Evolutionary conservation across 2,797 vertebrate species (phyloP).

Genomic region (Tenualosa ilisha): DNA sequence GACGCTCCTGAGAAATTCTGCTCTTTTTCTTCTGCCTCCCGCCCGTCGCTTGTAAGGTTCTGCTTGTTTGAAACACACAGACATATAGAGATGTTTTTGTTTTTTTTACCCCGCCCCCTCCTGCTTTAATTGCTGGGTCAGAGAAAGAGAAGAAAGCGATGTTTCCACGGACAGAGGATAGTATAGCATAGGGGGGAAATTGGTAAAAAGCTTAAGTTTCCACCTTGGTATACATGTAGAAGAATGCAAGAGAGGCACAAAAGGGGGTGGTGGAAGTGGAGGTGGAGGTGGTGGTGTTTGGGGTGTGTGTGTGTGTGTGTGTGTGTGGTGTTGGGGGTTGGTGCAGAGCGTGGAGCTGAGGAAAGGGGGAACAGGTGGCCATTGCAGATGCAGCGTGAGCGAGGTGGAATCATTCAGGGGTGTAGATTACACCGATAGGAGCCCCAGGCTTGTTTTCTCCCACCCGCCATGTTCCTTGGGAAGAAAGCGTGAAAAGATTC

Average conservation of each 20-base stretch:
- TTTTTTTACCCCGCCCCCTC: constrained; percentile 33
- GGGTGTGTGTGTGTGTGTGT: background rate
- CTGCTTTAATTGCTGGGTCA: constrained; percentile 52
- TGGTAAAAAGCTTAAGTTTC: constrained; percentile 70
- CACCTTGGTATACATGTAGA: constrained; percentile 61
- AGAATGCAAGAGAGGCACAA: constrained; percentile 70
- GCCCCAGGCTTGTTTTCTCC: constrained; percentile 66
- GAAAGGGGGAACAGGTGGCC: constrained; percentile 73
- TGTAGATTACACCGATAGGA: constrained; percentile 75
- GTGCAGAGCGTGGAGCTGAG: constrained; percentile 32
- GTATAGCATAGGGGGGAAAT: constrained; percentile 64
- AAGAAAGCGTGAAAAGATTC: constrained; percentile 73
- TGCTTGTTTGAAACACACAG: constrained; percentile 56
- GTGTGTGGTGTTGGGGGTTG: background rate
- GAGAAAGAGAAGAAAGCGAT: constrained; percentile 46
- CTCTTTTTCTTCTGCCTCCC: constrained; percentile 47
- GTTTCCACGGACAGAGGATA: constrained; percentile 62
- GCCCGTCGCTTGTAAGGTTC: constrained; percentile 28
- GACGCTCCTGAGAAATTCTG: constrained; percentile 46
- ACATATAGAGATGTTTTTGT: constrained; percentile 55
- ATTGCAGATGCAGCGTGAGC: constrained; percentile 56
- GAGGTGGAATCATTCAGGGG: constrained; percentile 69
- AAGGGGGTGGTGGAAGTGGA: constrained; percentile 43
- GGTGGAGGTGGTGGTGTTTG: background rate
- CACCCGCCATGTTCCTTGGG: constrained; percentile 61